phyloP scores from a whole-genome alignment of 2,888 invertebrate genomes.

The Flabesymbios commensalis region DNA sequence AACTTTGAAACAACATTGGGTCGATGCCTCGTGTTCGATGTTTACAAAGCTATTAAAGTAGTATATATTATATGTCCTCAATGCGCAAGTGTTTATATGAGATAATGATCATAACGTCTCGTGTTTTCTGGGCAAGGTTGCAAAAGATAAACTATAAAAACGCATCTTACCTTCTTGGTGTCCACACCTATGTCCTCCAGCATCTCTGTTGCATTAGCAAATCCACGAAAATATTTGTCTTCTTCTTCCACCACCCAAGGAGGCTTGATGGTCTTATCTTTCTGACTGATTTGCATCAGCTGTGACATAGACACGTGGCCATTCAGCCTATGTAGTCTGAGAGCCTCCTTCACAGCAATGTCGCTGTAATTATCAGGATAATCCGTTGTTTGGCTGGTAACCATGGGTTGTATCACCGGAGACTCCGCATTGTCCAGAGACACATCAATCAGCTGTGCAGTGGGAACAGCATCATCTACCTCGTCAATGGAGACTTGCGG shows the following conservation, averaged over 20 bases:
- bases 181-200: conserved; percentile 66
- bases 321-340: conserved; percentile 40
- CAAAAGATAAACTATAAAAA: too few species aligned
- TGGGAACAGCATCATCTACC: conserved; percentile 12
- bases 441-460: conserved; percentile 17
- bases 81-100: too few species aligned
- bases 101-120: too few species aligned
- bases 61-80: too few species aligned
- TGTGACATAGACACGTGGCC: conserved; percentile 53
- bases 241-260: conserved; percentile 46
- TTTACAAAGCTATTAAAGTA: too few species aligned
- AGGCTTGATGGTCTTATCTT: conserved; percentile 42
- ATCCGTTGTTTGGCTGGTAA: background rate
- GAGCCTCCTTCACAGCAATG: conserved; percentile 21
- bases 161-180: conserved; percentile 53
- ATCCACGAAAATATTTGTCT: conserved; percentile 74
- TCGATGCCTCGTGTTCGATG: too few species aligned
- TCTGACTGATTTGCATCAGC: conserved; percentile 50
- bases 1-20: too few species aligned
- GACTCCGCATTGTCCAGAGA: conserved; percentile 11
- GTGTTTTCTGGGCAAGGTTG: too few species aligned
- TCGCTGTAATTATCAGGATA: conserved; percentile 22
- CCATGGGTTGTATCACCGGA: background rate
- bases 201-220: conserved; percentile 87
- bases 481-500: background rate